These are phyloP conservation scores for Synanthedon andrenaeformis DNA, from an alignment of 2,888 invertebrate genomes.

Conservation along the genomic window DNA sequence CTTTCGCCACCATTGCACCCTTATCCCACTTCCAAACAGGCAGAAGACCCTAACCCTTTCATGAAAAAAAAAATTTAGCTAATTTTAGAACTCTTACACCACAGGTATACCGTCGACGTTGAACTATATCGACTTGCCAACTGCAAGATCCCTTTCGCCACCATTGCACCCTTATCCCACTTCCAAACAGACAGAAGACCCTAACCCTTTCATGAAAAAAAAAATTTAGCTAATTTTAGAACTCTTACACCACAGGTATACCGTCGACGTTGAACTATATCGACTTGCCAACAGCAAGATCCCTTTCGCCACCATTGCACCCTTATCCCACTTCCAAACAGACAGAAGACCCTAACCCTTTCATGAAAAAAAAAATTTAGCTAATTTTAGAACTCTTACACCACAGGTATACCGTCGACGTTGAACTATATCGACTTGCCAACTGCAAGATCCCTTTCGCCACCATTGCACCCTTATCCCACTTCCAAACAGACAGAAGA, in stretches of 20 bases:
- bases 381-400: too few relatives aligned
- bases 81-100: too few relatives aligned
- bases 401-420: constrained; percentile 71
- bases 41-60: too few relatives aligned
- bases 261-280: constrained; percentile 73
- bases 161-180: constrained; percentile 45
- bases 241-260: constrained; percentile 48
- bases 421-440: constrained; percentile 67
- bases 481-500: constrained; percentile 15
- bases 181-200: constrained; percentile 11
- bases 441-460: constrained; percentile 28
- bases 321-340: constrained; percentile 42
- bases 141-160: constrained; percentile 31
- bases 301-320: constrained; percentile 35
- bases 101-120: constrained; percentile 73
- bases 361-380: too few relatives aligned
- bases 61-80: too few relatives aligned
- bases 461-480: constrained; percentile 46
- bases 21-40: constrained; percentile 33
- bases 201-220: too few relatives aligned
- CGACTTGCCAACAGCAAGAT: constrained; percentile 29
- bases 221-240: too few relatives aligned
- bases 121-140: constrained; percentile 61
- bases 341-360: too few relatives aligned
- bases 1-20: constrained; percentile 44